These are phyloP conservation scores for Sarcophaga peregrina DNA, from an alignment of 1,140 invertebrate genomes.

Conservation along the genomic window DNA sequence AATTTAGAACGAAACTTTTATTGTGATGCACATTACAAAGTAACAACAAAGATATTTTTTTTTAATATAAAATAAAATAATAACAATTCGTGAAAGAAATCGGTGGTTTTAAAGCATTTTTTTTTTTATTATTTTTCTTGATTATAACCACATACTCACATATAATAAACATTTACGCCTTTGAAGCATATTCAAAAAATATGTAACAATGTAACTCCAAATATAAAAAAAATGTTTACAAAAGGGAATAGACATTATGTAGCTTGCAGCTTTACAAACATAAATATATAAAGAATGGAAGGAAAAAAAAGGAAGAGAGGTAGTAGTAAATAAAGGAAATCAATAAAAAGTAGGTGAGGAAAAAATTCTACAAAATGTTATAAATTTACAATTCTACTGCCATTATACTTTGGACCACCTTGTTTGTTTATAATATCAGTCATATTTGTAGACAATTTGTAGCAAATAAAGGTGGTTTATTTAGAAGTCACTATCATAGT, in stretches of 20 bases:
- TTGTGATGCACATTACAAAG: not conserved
- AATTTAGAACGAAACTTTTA: not conserved
- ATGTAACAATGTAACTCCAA: not conserved
- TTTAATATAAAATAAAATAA: not conserved
- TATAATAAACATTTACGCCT: not conserved
- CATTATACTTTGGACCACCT: not conserved
- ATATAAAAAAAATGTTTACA: not conserved
- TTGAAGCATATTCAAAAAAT: not conserved
- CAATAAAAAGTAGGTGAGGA: not conserved
- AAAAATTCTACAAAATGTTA: conserved; percentile 25
- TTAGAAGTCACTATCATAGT: conserved; percentile 61
- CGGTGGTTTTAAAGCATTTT: not conserved
- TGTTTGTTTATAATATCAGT: conserved; percentile 24
- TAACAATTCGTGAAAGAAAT: not conserved
- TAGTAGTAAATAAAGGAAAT: not conserved
- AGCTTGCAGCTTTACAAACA: conserved; percentile 9
- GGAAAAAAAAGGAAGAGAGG: not conserved
- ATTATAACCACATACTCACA: not conserved
- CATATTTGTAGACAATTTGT: not conserved
- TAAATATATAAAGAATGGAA: not conserved
- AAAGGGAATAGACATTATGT: not conserved
- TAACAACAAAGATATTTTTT: not conserved
- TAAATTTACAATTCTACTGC: not conserved
- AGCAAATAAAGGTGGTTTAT: not conserved
- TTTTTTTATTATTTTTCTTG: not conserved